Percentiles rank a stretch among this genome's conserved stretches.
These are phyloP conservation scores for Drosophila pseudotakahashii DNA, from an alignment of 2,888 invertebrate genomes.

Conservation along the genomic window DNA sequence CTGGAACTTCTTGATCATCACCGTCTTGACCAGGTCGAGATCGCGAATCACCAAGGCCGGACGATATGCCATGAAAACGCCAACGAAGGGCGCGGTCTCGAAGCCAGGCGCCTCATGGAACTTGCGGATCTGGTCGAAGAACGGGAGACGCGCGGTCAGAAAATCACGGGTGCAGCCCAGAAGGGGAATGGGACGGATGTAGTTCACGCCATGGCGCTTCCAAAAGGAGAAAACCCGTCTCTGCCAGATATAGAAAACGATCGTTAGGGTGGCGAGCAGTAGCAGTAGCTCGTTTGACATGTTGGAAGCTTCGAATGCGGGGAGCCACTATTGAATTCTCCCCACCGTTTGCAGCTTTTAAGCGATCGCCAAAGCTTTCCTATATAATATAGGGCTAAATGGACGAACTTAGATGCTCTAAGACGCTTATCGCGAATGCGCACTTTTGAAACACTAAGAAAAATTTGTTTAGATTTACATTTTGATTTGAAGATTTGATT, in stretches of 20 bases:
- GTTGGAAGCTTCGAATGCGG: constrained; percentile 2
- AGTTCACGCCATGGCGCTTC: constrained; percentile 79
- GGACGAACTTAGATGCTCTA: neutral
- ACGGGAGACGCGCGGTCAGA: constrained; percentile 62
- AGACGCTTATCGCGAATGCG: constrained; percentile 5
- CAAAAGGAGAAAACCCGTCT: constrained; percentile 62
- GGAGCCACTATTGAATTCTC: constrained; percentile 31
- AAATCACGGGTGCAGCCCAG: constrained; percentile 82
- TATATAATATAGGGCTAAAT: neutral
- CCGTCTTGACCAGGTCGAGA: constrained; percentile 83
- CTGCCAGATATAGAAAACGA: constrained; percentile 63
- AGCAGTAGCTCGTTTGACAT: constrained; percentile 52
- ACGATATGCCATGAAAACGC: constrained; percentile 83
- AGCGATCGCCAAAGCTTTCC: constrained; percentile 29
- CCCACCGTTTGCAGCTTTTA: neutral
- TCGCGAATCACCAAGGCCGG: constrained; percentile 83
- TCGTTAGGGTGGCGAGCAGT: constrained; percentile 39
- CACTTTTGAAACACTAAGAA: neutral
- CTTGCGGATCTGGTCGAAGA: constrained; percentile 77
- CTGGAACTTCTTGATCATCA: constrained; percentile 85
- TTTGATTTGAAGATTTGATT: no score
- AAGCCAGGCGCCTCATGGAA: constrained; percentile 55
- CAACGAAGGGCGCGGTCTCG: constrained; percentile 68
- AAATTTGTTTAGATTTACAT: neutral
- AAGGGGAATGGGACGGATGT: constrained; percentile 78